Evolutionary conservation across 2,113 vertebrate species (phyloP).

Genomic region (Oreochromis spilurus): DNA sequence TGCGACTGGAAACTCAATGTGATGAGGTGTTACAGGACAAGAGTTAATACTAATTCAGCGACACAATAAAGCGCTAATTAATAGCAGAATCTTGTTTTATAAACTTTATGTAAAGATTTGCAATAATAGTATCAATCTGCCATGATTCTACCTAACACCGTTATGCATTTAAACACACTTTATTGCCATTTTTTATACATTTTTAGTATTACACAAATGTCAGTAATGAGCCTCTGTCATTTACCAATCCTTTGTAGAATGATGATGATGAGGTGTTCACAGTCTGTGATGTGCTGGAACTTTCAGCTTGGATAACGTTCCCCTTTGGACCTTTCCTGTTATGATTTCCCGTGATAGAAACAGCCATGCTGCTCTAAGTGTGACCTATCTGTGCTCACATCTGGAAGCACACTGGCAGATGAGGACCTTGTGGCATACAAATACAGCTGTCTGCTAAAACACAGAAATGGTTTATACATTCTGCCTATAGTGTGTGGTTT

Average conservation of each 20-base stretch:
- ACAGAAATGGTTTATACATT: background rate
- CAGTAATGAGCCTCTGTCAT: background rate
- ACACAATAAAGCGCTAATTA: constrained; percentile 3
- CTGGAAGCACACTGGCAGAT: constrained; percentile 46
- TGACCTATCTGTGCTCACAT: constrained; percentile 52
- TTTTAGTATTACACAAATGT: background rate
- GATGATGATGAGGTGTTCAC: constrained; percentile 39
- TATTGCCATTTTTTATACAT: background rate
- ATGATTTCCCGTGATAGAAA: constrained; percentile 53
- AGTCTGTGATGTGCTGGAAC: constrained; percentile 10
- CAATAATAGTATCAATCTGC: background rate
- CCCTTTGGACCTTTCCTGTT: constrained; percentile 41
- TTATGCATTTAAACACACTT: background rate
- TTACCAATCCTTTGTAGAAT: background rate
- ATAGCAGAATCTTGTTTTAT: background rate
- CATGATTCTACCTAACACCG: background rate
- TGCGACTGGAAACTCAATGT: constrained; percentile 50
- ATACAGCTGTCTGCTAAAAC: constrained; percentile 33
- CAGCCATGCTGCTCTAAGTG: constrained; percentile 27
- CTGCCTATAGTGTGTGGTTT: background rate
- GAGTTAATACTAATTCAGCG: constrained; percentile 24
- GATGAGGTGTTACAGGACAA: constrained; percentile 55
- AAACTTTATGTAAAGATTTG: background rate
- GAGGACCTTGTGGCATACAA: constrained; percentile 11
- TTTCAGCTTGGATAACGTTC: background rate